phyloP scores from a whole-genome alignment of 2,113 vertebrate species.

The Ciconia stormi region DNA sequence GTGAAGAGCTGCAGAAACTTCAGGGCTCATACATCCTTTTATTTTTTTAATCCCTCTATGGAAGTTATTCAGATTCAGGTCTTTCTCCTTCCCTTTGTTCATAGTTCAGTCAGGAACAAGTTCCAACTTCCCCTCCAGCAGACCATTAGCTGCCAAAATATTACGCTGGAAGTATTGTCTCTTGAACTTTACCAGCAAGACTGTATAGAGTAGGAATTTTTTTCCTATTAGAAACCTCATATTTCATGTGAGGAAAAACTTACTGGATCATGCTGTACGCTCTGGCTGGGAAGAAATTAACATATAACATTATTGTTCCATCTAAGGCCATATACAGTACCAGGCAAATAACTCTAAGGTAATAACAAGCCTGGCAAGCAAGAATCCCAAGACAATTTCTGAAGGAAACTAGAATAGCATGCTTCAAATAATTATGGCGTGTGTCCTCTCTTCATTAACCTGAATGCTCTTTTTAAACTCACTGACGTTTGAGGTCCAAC shows the following conservation, averaged over 20 bases:
- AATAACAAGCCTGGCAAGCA: not conserved
- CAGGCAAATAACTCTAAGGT: not conserved
- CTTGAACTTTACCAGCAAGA: not conserved
- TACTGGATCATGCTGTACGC: not conserved
- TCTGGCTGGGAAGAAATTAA: not conserved
- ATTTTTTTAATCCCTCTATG: not conserved
- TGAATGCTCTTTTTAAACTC: conserved; percentile 40
- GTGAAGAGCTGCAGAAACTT: not conserved
- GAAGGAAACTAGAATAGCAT: conserved; percentile 11
- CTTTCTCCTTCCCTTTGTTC: conserved; percentile 1
- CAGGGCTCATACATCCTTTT: not conserved
- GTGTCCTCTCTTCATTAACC: conserved; percentile 44
- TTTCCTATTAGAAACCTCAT: not conserved
- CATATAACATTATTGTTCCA: not conserved
- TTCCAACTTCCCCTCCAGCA: not conserved
- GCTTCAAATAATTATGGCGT: not conserved
- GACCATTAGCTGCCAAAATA: not conserved
- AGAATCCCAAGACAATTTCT: conserved; percentile 4
- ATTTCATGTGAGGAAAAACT: not conserved
- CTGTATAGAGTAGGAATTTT: not conserved
- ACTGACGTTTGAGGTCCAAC: not conserved
- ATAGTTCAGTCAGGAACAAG: not conserved
- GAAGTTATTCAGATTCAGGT: not conserved
- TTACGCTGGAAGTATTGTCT: not conserved
- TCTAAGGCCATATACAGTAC: not conserved